These are phyloP conservation scores for Cylloceria caligata DNA, from an alignment of 2,888 invertebrate genomes.

Conservation along the genomic window DNA sequence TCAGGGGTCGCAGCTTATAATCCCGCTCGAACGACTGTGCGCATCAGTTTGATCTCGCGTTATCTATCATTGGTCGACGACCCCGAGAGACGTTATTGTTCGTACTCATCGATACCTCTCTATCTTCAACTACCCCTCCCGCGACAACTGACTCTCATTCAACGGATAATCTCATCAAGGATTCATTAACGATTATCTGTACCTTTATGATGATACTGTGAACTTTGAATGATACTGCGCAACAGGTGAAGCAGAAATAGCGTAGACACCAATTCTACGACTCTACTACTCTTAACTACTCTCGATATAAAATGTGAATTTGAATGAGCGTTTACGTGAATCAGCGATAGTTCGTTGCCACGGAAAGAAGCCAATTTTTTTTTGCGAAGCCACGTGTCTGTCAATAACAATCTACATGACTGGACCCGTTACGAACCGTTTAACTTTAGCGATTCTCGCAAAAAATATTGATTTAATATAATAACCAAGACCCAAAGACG, in stretches of 20 bases:
- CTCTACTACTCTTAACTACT: neutral
- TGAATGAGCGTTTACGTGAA: neutral
- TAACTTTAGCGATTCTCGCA: too few species aligned
- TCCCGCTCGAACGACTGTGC: neutral
- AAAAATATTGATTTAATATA: too few species aligned
- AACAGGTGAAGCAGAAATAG: neutral
- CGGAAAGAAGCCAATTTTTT: too few species aligned
- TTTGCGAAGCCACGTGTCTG: too few species aligned
- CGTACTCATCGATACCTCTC: neutral
- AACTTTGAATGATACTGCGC: constrained; percentile 3
- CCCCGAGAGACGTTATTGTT: constrained; percentile 12
- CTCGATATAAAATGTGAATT: neutral
- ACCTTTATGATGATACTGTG: too few species aligned
- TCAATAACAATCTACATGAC: too few species aligned
- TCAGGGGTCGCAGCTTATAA: constrained; percentile 45
- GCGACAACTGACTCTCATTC: neutral
- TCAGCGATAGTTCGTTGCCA: neutral
- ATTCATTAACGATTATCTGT: neutral
- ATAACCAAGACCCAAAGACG: too few species aligned
- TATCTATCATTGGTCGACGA: constrained; percentile 30
- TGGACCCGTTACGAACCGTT: too few species aligned
- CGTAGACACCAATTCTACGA: neutral
- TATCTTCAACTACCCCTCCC: neutral
- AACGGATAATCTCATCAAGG: constrained; percentile 1
- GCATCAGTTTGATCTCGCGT: constrained; percentile 33